Base-by-base conservation (phyloP, 2,888 invertebrate genomes). In the Imbricaverruca yamaguchii region DNA sequence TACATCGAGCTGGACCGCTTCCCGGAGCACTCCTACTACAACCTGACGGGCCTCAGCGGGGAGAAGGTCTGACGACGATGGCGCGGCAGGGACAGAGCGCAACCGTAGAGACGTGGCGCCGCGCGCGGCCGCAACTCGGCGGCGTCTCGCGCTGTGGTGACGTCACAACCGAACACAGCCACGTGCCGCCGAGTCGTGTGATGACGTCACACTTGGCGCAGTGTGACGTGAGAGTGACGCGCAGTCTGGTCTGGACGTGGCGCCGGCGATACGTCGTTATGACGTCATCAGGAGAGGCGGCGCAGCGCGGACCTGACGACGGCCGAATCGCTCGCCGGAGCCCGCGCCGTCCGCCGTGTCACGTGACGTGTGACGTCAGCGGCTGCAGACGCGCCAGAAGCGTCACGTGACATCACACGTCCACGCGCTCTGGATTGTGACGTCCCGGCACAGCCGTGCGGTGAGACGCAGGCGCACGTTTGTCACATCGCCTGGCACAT, bases 1-100 rank as follows among this genome's bases (percentile, higher is more conserved):
- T 97, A 97, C 86, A 96, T 97, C 81, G 95, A 97, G 87, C 89
- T 96, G 81, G 95, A 96, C 86, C 89, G 94, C 84, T 96, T 96
- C 87, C 96, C 96, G 0, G 95, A 96, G 87, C 96, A 96, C 87
- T 94, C 94, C 15, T 96, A 96, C 88, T 88, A 88, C 83, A 88
- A 88, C 80, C 77, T 84, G 39, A 69, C 39, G 80, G 79, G 57
- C 13, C 23, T 79, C 23, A 79, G 79, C 11, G 79, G 57, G 7
- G 79, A 79, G 15, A 79, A 79, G 13, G 79, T 79, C 57, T 79
- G 25, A 25, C 39, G 39, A 39, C 39, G 4, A 39, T 4, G 39
- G 1, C 39, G 39, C 4, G 39, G 39, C 39, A 1, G 39, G 39
- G 39, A 39, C 39, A 39, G 39, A 39, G 39, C 39, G 39, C 2